Evolutionary conservation across 2,888 invertebrate species (phyloP).

Genomic region (Drosophila limbata): DNA sequence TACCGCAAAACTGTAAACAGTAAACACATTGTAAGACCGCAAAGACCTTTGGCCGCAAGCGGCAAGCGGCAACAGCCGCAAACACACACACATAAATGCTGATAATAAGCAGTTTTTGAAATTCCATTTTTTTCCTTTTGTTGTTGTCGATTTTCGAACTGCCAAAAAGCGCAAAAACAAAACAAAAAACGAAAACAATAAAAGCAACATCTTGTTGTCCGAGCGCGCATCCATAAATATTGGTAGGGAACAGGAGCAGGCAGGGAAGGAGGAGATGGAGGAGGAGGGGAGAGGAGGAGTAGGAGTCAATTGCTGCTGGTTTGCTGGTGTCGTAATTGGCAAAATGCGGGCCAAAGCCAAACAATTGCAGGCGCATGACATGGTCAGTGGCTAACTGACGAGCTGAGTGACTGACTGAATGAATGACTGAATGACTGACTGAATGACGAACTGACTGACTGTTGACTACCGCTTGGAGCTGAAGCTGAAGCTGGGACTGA

Average conservation of each 20-base stretch:
- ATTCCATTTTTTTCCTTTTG: constrained; percentile 33
- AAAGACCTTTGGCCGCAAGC: constrained; percentile 47
- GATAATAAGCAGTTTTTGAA: constrained; percentile 72
- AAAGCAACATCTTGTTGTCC: constrained; percentile 35
- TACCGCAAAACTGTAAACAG: constrained; percentile 35
- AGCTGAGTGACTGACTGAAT: constrained; percentile 29
- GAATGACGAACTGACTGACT: constrained; percentile 33
- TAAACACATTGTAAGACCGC: constrained; percentile 19
- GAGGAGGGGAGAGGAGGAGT: constrained; percentile 6
- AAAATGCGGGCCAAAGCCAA: constrained; percentile 72
- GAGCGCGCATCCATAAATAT: constrained; percentile 67
- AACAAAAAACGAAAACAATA: constrained; percentile 31
- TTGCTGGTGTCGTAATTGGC: constrained; percentile 80
- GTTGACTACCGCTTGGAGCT: constrained; percentile 24
- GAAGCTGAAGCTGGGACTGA: not conserved
- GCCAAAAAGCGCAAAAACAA: constrained; percentile 45
- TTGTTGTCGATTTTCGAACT: constrained; percentile 38
- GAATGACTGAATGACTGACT: constrained; percentile 35
- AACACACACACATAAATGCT: constrained; percentile 51
- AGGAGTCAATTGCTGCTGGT: constrained; percentile 26
- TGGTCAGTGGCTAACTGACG: constrained; percentile 59
- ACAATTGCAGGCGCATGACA: constrained; percentile 75
- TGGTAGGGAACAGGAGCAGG: not conserved
- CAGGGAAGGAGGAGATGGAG: constrained; percentile 8
- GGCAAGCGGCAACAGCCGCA: constrained; percentile 52